These are phyloP conservation scores for Polypedilum vanderplanki DNA, from an alignment of 1,140 invertebrate genomes.

Conservation along the genomic window DNA sequence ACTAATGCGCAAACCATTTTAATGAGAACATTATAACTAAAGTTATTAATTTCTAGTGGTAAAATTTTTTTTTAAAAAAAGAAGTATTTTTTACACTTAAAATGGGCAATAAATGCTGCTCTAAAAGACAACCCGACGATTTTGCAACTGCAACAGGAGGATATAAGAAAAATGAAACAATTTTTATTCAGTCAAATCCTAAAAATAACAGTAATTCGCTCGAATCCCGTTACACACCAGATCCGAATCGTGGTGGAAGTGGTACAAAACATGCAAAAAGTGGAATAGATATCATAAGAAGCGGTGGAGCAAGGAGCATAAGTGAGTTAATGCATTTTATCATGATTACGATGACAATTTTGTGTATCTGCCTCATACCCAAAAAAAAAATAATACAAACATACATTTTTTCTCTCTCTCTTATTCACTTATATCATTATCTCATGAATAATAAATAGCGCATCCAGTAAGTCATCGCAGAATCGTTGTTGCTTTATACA, in stretches of 20 bases:
- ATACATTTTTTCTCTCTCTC: slow-evolving; percentile 31
- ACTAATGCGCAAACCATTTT: slow-evolving; percentile 11
- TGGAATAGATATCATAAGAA: slow-evolving; percentile 62
- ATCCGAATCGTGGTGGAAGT: slow-evolving; percentile 60
- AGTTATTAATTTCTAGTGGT: background rate
- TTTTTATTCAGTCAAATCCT: slow-evolving; percentile 47
- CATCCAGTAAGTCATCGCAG: slow-evolving; percentile 44
- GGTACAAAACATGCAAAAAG: slow-evolving; percentile 49
- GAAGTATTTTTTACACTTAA: background rate
- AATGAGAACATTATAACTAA: too few species aligned
- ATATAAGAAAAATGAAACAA: slow-evolving; percentile 59
- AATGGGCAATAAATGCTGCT: slow-evolving; percentile 63
- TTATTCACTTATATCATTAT: slow-evolving; percentile 17
- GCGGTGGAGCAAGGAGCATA: slow-evolving; percentile 59
- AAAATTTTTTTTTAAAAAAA: slow-evolving; percentile 16
- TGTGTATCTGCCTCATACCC: background rate
- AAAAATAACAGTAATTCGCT: slow-evolving; percentile 59
- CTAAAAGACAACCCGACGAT: slow-evolving; percentile 64
- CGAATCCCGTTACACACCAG: slow-evolving; percentile 67
- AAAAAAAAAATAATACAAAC: slow-evolving; percentile 23
- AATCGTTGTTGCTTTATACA: slow-evolving; percentile 84
- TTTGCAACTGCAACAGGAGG: slow-evolving; percentile 47
- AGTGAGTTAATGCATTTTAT: slow-evolving; percentile 36
- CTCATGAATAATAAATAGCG: slow-evolving; percentile 29
- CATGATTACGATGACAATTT: background rate